phyloP scores from a whole-genome alignment of 2,797 vertebrate species.

The Sebastes minor region DNA sequence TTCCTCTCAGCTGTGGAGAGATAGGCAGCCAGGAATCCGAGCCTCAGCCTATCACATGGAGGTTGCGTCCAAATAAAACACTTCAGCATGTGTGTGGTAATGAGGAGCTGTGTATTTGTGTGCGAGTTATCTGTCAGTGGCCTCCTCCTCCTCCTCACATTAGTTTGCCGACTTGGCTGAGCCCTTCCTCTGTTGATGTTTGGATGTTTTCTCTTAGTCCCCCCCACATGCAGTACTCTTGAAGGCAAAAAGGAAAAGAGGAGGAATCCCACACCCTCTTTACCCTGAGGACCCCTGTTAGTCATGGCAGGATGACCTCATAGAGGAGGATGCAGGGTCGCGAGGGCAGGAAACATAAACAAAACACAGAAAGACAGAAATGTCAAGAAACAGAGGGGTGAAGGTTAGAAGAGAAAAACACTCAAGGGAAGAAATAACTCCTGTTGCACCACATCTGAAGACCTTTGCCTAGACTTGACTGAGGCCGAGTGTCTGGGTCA shows the following conservation, averaged over 20 bases:
- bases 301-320: constrained; percentile 57
- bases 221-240: constrained; percentile 1
- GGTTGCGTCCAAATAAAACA: constrained; percentile 64
- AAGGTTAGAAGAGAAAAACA: background rate
- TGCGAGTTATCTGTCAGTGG: constrained; percentile 52
- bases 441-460: constrained; percentile 18
- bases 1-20: constrained; percentile 23
- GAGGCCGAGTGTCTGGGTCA: constrained; percentile 46
- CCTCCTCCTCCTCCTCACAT: constrained; percentile 53
- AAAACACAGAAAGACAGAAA: constrained; percentile 21
- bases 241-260: constrained; percentile 22
- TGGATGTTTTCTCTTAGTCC: constrained; percentile 57
- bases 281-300: constrained; percentile 50
- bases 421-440: constrained; percentile 20
- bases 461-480: constrained; percentile 14
- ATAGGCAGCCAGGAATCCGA: constrained; percentile 27
- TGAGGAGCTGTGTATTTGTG: constrained; percentile 42
- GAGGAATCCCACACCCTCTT: constrained; percentile 50
- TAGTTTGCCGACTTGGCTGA: constrained; percentile 62
- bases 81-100: constrained; percentile 65
- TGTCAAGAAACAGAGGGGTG: background rate
- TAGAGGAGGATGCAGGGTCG: constrained; percentile 52
- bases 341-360: constrained; percentile 32
- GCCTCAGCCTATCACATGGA: constrained; percentile 26
- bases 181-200: constrained; percentile 50